phyloP scores from a whole-genome alignment of 2,113 vertebrate species.

The Steatornis caripensis region DNA sequence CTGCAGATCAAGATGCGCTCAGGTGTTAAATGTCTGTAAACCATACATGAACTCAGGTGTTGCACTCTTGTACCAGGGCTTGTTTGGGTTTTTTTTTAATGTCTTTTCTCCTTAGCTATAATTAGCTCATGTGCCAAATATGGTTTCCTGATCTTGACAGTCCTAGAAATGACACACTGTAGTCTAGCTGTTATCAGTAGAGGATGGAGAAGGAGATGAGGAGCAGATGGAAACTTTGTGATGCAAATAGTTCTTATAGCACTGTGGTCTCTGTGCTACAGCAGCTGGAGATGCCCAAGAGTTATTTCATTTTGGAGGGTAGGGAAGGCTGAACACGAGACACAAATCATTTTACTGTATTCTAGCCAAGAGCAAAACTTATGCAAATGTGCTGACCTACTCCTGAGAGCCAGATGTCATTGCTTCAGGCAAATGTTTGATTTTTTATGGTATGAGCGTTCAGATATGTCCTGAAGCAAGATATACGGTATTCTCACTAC shows the following conservation, averaged over 20 bases:
- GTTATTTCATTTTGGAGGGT: slow-evolving; percentile 7
- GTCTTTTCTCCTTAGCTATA: background rate
- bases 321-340: slow-evolving; percentile 8
- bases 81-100: background rate
- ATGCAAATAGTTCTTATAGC: background rate
- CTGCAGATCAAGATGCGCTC: background rate
- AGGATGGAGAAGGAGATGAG: too few relatives aligned
- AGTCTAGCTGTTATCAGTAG: background rate
- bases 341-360: slow-evolving; percentile 28
- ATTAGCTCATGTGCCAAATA: background rate
- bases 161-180: background rate
- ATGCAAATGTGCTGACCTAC: slow-evolving; percentile 59
- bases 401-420: slow-evolving; percentile 53
- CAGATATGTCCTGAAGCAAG: slow-evolving; percentile 29
- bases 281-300: slow-evolving; percentile 4
- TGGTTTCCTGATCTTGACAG: background rate
- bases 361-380: slow-evolving; percentile 52
- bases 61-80: background rate
- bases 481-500: background rate
- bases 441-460: slow-evolving; percentile 51
- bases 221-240: slow-evolving; percentile 12
- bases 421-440: slow-evolving; percentile 49
- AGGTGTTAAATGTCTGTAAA: background rate
- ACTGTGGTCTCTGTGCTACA: background rate
- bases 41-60: background rate